Conservation (phyloP, 1,140 invertebrate species). For the Luehdorfia chinensis region DNA sequence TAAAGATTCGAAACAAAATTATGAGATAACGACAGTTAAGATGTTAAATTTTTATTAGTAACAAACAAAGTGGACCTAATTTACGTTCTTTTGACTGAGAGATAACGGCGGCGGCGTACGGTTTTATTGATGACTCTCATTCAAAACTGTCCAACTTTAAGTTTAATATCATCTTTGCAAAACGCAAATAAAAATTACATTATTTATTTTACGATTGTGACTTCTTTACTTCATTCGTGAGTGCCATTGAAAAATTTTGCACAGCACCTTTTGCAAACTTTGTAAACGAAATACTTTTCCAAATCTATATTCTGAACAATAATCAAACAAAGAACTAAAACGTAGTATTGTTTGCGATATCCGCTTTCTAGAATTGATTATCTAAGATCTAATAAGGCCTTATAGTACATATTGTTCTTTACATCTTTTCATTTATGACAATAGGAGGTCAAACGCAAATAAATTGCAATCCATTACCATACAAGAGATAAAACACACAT, state of each 20-base stretch:
- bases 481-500: constrained; percentile 36
- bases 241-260: too few species aligned
- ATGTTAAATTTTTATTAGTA: constrained; percentile 70
- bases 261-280: too few species aligned
- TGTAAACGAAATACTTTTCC: too few species aligned
- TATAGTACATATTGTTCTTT: constrained; percentile 6
- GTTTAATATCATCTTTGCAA: constrained; percentile 5
- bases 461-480: constrained; percentile 47
- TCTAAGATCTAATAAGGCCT: too few species aligned
- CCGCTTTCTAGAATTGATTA: too few species aligned
- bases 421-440: constrained; percentile 31
- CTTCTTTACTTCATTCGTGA: too few species aligned
- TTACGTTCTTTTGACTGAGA: constrained; percentile 48
- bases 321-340: too few species aligned
- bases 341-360: too few species aligned
- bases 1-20: constrained; percentile 70
- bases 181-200: constrained; percentile 4
- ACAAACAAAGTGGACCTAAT: constrained; percentile 63
- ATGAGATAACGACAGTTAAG: constrained; percentile 67
- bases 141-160: constrained; percentile 11
- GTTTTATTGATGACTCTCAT: constrained; percentile 18
- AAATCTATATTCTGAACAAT: too few species aligned
- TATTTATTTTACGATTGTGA: constrained; percentile 2
- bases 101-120: constrained; percentile 29
- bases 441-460: constrained; percentile 31